Percentiles rank a stretch among this genome's conserved stretches.
These are phyloP conservation scores for Sminthurinus aureus DNA, from an alignment of 2,888 invertebrate genomes.

Conservation along the genomic window DNA sequence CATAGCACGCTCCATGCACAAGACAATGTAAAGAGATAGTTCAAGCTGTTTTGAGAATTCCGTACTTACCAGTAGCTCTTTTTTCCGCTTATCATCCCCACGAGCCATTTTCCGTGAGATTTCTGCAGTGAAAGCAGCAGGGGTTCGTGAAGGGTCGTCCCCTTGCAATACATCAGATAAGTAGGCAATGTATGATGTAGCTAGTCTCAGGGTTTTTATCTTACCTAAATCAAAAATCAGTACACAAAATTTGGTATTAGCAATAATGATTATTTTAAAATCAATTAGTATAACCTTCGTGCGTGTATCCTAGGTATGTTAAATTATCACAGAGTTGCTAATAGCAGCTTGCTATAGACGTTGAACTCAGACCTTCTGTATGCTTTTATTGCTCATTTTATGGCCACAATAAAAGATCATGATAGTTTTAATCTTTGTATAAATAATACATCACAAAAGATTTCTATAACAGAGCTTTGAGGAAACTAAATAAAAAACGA, in stretches of 20 bases:
- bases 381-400: too few species aligned
- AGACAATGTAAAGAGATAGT: not conserved
- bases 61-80: conserved; percentile 55
- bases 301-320: not conserved
- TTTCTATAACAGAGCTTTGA: too few species aligned
- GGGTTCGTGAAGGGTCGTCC: conserved; percentile 76
- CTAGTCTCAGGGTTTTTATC: conserved; percentile 92
- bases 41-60: conserved; percentile 9
- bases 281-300: not conserved
- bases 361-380: not conserved
- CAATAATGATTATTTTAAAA: not conserved
- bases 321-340: not conserved
- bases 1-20: not conserved
- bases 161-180: conserved; percentile 88
- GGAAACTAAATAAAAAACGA: too few species aligned
- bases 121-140: conserved; percentile 84
- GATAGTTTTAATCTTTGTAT: too few species aligned
- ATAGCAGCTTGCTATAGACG: not conserved
- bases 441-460: too few species aligned
- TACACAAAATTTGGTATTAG: not conserved
- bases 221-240: conserved; percentile 63
- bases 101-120: conserved; percentile 57
- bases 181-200: conserved; percentile 92
- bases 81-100: conserved; percentile 58
- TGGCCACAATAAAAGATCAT: too few species aligned